Evolutionary conservation across 2,113 vertebrate genomes (phyloP).

Genomic region (Callorhinus ursinus): DNA sequence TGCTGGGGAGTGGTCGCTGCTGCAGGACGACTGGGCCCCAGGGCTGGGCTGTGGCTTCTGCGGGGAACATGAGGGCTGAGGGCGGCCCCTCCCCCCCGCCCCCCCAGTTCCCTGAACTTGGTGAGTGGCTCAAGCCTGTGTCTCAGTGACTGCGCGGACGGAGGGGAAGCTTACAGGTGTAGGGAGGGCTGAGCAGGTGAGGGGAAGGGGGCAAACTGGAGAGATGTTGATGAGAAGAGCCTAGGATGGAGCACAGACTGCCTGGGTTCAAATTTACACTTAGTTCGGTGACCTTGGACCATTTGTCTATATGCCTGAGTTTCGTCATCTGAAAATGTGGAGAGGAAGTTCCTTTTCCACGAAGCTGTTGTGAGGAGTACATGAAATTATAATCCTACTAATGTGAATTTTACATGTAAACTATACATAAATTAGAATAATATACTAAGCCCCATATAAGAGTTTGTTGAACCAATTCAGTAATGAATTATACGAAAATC

Average conservation of each 20-base stretch:
- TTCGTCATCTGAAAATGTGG: conserved; percentile 28
- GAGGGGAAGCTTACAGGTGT: neutral
- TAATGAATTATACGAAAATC: neutral
- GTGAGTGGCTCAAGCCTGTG: neutral
- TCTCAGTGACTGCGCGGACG: neutral
- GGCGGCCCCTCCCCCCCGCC: neutral
- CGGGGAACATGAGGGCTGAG: neutral
- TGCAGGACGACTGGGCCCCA: conserved; percentile 96
- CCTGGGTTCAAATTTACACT: neutral
- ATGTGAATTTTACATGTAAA: neutral
- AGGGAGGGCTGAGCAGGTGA: neutral
- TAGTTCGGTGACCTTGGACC: neutral
- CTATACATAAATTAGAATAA: neutral
- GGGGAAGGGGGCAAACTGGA: neutral
- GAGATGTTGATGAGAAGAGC: neutral
- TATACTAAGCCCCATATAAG: neutral
- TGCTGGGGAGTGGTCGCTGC: conserved; percentile 96
- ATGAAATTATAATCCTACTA: neutral
- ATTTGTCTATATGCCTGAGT: neutral
- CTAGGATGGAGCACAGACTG: neutral
- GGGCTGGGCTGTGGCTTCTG: conserved; percentile 97
- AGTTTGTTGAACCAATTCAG: neutral
- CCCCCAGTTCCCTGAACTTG: neutral
- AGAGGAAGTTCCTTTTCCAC: neutral
- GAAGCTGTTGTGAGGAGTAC: neutral